Evolutionary conservation across 2,797 vertebrate species (phyloP).

Genomic region (Oceanodroma leucorhoa): DNA sequence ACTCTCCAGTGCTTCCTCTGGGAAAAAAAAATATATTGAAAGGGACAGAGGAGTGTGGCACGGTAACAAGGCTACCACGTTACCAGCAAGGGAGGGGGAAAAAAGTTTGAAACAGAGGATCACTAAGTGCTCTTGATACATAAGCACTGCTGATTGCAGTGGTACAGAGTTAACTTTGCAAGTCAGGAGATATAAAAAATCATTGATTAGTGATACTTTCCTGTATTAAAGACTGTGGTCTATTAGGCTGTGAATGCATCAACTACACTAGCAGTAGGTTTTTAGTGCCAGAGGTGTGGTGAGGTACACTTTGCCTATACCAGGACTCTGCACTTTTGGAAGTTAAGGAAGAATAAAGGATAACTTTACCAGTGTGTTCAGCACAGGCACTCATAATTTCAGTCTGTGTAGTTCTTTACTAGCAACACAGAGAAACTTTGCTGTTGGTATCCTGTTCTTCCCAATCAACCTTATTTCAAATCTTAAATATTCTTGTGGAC

Average conservation of each 20-base stretch:
- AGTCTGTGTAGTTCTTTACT: not conserved
- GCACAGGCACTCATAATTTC: not conserved
- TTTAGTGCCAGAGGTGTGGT: not conserved
- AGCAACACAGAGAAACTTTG: not conserved
- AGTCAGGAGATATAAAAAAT: not conserved
- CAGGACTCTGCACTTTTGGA: not conserved
- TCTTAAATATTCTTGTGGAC: not conserved
- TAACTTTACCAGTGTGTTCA: not conserved
- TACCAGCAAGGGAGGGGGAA: not conserved
- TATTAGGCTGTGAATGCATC: not conserved
- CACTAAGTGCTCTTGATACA: not conserved
- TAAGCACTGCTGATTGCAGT: not conserved
- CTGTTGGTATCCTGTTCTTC: not conserved
- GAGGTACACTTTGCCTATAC: not conserved
- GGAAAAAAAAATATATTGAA: no score
- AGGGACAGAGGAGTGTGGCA: not conserved
- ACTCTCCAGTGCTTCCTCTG: not conserved
- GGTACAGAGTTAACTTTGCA: not conserved
- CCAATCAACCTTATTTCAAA: not conserved
- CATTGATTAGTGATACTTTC: not conserved
- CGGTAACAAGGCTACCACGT: fast-evolving
- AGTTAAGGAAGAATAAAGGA: not conserved
- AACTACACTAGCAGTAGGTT: not conserved
- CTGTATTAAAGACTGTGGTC: not conserved
- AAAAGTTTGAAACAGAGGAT: not conserved